Evolutionary conservation across 2,888 invertebrate species (phyloP), one percentile per base, ranked within the genome.

Genomic region (Andrena praecox): DNA sequence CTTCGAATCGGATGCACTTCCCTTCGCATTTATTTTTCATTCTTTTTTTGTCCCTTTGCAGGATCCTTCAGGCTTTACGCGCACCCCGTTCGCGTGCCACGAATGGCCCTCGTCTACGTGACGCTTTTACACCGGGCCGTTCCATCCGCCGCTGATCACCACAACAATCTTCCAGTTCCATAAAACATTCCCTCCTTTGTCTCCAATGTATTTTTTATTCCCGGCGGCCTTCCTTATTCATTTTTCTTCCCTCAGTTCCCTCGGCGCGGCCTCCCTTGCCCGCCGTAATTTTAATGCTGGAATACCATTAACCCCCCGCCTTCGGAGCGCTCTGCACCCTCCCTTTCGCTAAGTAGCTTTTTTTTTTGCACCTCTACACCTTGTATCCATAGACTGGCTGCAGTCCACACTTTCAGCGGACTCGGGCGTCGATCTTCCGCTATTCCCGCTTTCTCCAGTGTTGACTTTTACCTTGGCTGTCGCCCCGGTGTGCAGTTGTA

Each of bases 251-350:
- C 70, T 56, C 54, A 27, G 67, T 60, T 63, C 69, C 69, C 31
- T 31, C 73, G 35, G 48, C 35, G 24, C 10, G 52, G 60, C 59
- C 42, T 69, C 66, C 56, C 63, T 83, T 66, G 29, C 73, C 62
- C 75, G 52, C 50, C 60, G 77, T 77, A 82, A 83, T 83, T 83
- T 82, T 82, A 82, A 83, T 83, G 77, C 59, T 62, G 6, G 69
- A 73, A 82, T 82, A 71, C 83, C 83, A 73, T 82, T 77, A 84
- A 87, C 89, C 88, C 82, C 82, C 84, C 76, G 72, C 82, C 82
- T 82, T 24, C 72, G 24, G 1, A 0, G 29, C 31, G 31, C 29
- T 20, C 27, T 66, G 12, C 42, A 16, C 60, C 73, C 66, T 77
- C 60, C 60, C 66, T 69, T 31, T 63, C 64, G 68, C 8, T 52